Conservation (phyloP, 2,888 invertebrate species). For the Macrosiphum euphorbiae region DNA sequence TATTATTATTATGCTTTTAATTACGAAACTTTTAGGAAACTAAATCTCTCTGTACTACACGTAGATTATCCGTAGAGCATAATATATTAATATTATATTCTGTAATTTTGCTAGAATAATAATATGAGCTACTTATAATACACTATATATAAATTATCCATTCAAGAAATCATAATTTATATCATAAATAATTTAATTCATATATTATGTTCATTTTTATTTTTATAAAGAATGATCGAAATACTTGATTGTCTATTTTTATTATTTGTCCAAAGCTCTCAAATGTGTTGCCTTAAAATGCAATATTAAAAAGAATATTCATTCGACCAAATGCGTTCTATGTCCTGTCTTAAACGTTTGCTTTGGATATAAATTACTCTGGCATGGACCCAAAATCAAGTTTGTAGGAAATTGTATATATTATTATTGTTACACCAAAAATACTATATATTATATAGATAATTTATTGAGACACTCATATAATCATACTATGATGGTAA, state of each 20-base stretch:
- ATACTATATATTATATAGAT: background rate
- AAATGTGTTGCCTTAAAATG: background rate
- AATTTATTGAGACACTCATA: background rate
- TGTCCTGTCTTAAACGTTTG: background rate
- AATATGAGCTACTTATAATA: background rate
- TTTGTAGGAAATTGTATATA: background rate
- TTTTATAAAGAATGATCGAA: background rate
- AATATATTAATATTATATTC: background rate
- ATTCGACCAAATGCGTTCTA: background rate
- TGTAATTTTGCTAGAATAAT: background rate
- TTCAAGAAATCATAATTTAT: background rate
- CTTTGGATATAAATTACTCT: background rate
- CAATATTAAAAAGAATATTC: background rate
- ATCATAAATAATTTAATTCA: background rate
- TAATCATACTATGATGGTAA: background rate
- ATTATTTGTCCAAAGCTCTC: background rate
- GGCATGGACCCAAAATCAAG: background rate
- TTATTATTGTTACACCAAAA: background rate
- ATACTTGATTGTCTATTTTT: background rate
- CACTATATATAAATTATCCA: background rate
- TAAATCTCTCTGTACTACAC: background rate
- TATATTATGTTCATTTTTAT: background rate
- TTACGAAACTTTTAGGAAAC: constrained; percentile 9
- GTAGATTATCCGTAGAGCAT: background rate
- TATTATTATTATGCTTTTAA: background rate